Base-by-base conservation (phyloP, 64 coral and sea anemone species). In the Pachyseris speciosa region DNA sequence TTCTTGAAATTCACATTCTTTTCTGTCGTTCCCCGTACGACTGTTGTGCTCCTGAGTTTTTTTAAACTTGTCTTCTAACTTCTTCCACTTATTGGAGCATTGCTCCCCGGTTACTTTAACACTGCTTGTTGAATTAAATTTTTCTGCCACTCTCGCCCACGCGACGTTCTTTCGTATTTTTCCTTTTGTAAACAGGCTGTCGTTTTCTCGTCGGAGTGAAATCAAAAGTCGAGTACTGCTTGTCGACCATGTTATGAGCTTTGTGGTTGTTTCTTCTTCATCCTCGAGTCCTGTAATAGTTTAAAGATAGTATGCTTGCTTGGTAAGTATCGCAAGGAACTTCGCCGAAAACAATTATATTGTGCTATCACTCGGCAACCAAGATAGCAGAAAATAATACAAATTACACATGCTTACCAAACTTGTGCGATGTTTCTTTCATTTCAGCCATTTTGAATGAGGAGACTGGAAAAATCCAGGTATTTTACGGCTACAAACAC, bases 161-260 rank as follows among this genome's bases (percentile, higher is more conserved):
- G 67, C 67, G 37, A 70, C 37, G 16, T 70, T 70, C 67, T 24
- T 70, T 70, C 67, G 15, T 10, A 70, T 37, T 70, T 70, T 70
- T 70, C 67, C 16, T 5, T 70, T 70, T 6, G 37, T 25, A 15
- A 70, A 70, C 67, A 70, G 37, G 67, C 37, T 37, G n/a, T 70
- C 25, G 67, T 70, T 70, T 70, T 72, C 68, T 72, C 39, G 11
- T 34, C 30, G 29, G 12, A 72, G 39, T 20, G 19, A 32, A 40
- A 72, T 72, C 32, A 72, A 40, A 72, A 72, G 68, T 34, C 30
- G 13, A 37, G 68, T 72, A 34, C 68, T 72, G 32, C 29, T 34
- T 40, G 32, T 32, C 31, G 31, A 17, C 68, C 68, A 72, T 40
- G 9, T 70, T 70, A 37, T 31, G 31, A 72, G 68, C 19, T 72